Evolutionary conservation across 2,888 invertebrate species (phyloP), one percentile per base, ranked within the genome.

Genomic region (Pachydiplax longipennis): DNA sequence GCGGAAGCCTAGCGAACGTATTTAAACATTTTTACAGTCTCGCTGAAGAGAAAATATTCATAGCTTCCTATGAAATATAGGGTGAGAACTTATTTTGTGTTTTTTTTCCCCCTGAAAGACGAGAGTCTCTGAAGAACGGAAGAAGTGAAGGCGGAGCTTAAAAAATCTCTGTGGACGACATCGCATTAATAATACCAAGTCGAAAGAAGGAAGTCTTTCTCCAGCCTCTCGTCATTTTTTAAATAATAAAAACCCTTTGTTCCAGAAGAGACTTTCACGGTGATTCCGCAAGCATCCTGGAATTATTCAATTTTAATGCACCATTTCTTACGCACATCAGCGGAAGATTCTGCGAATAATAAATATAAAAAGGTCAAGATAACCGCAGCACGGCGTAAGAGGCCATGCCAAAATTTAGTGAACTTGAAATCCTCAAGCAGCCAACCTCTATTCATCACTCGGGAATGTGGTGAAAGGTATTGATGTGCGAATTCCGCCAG

Each of bases 171-270:
- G 61, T 25, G 53, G 87, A 87, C 35, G 87, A 37, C 87, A 87
- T 87, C 61, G 37, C 87, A 87, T 87, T 87, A 87, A 87, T 87
- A 87, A 87, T 87, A 53, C 35, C 18, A 35, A 31, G 58, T 61
- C 87, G 87, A 87, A 61, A 87, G 87, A 87, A 58, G 87, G 87
- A 87, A 61, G 87, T 87, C 87, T 22, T 87, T n/a, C 37, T 12
- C 37, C 37, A 58, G 35, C 35, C 87, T 37, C 37, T 22, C 18
- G 61, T 61, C 81, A 87, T 61, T 87, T 87, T 87, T 87, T 61
- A 48, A 58, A 87, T 61, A 87, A 61, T 87, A 87, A 87, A 73
- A 87, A 87, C 58, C 53, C 87, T 22, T 53, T 87, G 35, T 87
- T 58, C 87, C 87, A 61, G 58, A 31, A 61, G 87, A 87, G 58